Evolutionary conservation across 2,113 vertebrate genomes (phyloP), one percentile per base, ranked within the genome.

Genomic region (Prolemur simus): DNA sequence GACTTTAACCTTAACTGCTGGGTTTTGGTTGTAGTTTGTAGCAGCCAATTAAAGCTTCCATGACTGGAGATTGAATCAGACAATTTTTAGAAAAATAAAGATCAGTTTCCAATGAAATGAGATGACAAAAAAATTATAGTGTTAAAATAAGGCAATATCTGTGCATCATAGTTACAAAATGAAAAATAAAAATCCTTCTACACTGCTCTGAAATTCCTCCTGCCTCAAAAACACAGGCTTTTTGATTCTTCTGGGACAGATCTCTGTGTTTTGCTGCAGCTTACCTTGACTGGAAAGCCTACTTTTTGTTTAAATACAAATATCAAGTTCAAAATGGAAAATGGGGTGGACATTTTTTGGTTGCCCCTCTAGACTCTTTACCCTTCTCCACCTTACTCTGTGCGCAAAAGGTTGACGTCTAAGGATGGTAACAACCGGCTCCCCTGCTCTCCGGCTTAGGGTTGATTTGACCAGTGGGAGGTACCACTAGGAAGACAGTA

Each of bases 1-100:
- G 97, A 97, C 89, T 97, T 98, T 92, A 73, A 56, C 34, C 2
- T 97, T 90, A 97, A 96, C 93, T 98, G 94, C 69, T 39, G 71
- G 94, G 95, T 94, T 98, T 98, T 96, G 97, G 96, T 91, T 96
- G 54, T 88, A 97, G 94, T 98, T 92, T 96, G 92, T 93, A 18
- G 97, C 88, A 95, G 94, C 96, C 95, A 97, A 80, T 98, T 97
- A 97, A 97, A 98, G 92, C 96, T 95, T 98, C 81, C 82, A 82
- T 83, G 96, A 97, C 89, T 96, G 83, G 92, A 94, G 89, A 98
- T 98, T 98, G 97, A 96, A 97, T 94, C 74, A 97, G 95, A 97
- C 93, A 98, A 95, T 96, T 98, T 98, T 92, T 96, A 94, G 95
- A 94, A 96, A 98, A 98, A 96, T 96, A 98, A 98, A 97, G 92